Base-by-base conservation (phyloP, 2,797 vertebrate genomes). In the Oreortyx pictus region DNA sequence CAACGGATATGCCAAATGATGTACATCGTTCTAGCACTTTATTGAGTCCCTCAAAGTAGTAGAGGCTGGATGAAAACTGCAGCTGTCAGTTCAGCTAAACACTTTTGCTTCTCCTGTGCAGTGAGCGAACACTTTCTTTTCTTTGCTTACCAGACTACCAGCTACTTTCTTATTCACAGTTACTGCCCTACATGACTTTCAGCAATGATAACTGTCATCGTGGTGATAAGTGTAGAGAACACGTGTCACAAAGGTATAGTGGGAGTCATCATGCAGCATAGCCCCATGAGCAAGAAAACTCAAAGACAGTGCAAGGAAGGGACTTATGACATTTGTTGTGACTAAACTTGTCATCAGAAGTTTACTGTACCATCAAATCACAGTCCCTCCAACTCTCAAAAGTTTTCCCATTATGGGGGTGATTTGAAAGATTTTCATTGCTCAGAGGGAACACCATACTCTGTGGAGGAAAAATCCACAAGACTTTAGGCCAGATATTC, bases 311-410 rank as follows among this genome's bases (percentile, higher is more conserved):
- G 14, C 43, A 76, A 68, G 64, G 16, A 88, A 68, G 14, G n/a
- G 29, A 77, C 68, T 93, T 76, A 59, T 7, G 22, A 31, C 35
- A 52, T 86, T 94, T 88, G 49, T 52, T 86, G 41, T 77, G 57
- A 95, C 60, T 86, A 73, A 90, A 64, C 41, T 84, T 92, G 73
- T 80, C 49, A 88, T 73, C 49, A 89, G 17, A 92, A 86, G 6
- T 74, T 82, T 88, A 61, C 23, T 14, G 6, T 44, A 56, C 9
- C 49, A 56, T 43, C 67, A 67, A 73, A 71, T 74, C 54, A 18
- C 14, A 84, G 46, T 64, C 20, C 20, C 7, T 88, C 64, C 41
- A 80, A 52, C 49, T 66, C 37, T 86, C 39, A n/a, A 85, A 85
- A 80, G 5, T 83, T 89, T 81, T 89, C 35, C 16, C 8, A 4